Evolutionary conservation across 2,888 invertebrate genomes (phyloP).

Genomic region (Synanthedon vespiformis): DNA sequence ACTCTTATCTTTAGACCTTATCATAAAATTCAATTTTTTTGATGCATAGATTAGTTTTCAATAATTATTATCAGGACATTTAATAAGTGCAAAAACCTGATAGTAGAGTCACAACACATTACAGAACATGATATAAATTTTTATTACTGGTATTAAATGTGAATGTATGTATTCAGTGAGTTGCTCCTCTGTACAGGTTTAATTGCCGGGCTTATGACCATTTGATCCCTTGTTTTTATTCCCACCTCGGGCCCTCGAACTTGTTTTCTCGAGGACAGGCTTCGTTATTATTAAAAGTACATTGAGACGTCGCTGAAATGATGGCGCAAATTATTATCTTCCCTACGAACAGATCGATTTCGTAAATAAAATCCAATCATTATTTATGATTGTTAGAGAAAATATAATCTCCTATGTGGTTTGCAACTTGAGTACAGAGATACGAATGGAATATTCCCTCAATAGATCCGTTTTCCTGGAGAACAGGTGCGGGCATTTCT

Average conservation of each 20-base stretch:
- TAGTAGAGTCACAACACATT: too few relatives aligned
- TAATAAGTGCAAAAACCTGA: too few relatives aligned
- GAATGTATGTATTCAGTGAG: neutral
- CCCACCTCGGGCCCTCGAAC: neutral
- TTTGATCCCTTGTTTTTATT: neutral
- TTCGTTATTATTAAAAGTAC: neutral
- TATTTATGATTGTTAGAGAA: too few relatives aligned
- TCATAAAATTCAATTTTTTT: too few relatives aligned
- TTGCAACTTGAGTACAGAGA: conserved; percentile 12
- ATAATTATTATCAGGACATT: too few relatives aligned
- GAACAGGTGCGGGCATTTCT: conserved; percentile 38
- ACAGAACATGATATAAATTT: neutral
- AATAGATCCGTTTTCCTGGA: conserved; percentile 20
- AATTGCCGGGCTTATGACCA: neutral
- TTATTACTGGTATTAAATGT: neutral
- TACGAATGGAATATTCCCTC: conserved; percentile 22
- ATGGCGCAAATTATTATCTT: neutral
- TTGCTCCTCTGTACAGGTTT: neutral
- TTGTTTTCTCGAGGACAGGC: neutral
- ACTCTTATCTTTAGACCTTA: too few relatives aligned
- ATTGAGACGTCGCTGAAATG: neutral
- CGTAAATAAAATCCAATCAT: conserved; percentile 8
- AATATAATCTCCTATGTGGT: too few relatives aligned
- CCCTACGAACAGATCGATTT: conserved; percentile 6
- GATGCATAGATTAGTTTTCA: too few relatives aligned